Percentiles rank a stretch among this genome's conserved stretches.
Evolutionary conservation across 2,797 vertebrate species (phyloP).

Genomic region (Sebastes goodei): DNA sequence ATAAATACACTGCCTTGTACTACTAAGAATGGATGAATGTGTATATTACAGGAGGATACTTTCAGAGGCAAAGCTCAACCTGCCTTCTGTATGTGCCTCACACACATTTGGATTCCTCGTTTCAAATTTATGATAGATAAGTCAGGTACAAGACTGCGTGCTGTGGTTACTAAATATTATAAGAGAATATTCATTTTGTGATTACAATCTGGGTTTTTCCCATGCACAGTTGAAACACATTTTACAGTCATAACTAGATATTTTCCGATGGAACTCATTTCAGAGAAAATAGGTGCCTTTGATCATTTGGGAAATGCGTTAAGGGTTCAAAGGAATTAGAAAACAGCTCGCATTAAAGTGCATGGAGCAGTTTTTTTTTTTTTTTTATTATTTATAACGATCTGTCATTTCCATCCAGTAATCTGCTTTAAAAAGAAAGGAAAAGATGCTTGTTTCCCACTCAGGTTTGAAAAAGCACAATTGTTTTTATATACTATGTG

Average conservation of each 20-base stretch:
- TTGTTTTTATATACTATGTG: conserved; percentile 14
- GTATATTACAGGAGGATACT: background rate
- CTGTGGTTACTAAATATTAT: background rate
- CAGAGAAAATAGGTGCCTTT: conserved; percentile 24
- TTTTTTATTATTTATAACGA: conserved; percentile 20
- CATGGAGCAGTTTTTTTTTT: conserved; percentile 10
- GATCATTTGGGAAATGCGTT: conserved; percentile 26
- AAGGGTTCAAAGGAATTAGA: conserved; percentile 42
- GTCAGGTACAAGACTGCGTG: background rate
- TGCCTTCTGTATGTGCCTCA: background rate
- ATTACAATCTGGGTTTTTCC: background rate
- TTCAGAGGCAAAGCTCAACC: conserved; percentile 8
- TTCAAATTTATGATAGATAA: conserved; percentile 26
- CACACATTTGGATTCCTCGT: background rate
- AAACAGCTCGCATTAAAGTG: conserved; percentile 14
- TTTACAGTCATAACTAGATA: conserved; percentile 15
- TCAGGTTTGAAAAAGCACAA: background rate
- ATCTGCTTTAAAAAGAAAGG: conserved; percentile 5
- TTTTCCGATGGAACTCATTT: conserved; percentile 13
- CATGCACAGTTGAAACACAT: background rate
- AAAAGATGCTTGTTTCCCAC: background rate
- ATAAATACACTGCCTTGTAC: background rate
- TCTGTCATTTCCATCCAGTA: conserved; percentile 26
- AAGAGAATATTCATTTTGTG: background rate
- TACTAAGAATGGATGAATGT: background rate